Percentiles rank a stretch among this genome's conserved stretches.
Evolutionary conservation across 2,888 invertebrate genomes (phyloP).

Genomic region (Ichneumoninae sp.): DNA sequence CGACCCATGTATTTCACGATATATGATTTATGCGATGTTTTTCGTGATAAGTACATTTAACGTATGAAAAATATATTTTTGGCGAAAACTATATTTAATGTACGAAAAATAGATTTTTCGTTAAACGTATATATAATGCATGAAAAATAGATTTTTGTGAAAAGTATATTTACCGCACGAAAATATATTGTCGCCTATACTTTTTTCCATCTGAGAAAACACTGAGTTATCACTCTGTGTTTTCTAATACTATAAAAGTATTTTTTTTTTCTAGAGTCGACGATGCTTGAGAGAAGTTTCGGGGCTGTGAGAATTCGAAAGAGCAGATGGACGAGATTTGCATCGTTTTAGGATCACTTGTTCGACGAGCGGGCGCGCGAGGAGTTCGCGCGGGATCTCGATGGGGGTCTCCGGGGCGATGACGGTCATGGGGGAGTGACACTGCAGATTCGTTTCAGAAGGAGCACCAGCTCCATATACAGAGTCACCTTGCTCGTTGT

Average conservation of each 20-base stretch:
- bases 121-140: too few relatives aligned
- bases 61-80: too few relatives aligned
- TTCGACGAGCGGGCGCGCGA: conserved; percentile 41
- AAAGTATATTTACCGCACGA: too few relatives aligned
- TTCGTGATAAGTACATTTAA: too few relatives aligned
- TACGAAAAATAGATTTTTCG: too few relatives aligned
- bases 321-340: conserved; percentile 41
- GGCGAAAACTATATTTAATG: too few relatives aligned
- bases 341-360: conserved; percentile 57
- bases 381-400: conserved; percentile 32
- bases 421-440: conserved; percentile 48
- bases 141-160: too few relatives aligned
- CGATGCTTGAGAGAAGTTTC: background rate
- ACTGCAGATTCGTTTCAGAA: conserved; percentile 36
- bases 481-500: conserved; percentile 8
- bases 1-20: too few relatives aligned
- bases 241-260: background rate
- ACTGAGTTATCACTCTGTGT: too few relatives aligned
- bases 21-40: too few relatives aligned
- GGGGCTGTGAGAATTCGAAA: conserved; percentile 24
- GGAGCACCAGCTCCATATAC: background rate
- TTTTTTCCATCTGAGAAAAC: too few relatives aligned
- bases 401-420: conserved; percentile 38
- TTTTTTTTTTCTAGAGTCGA: background rate
- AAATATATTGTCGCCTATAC: too few relatives aligned